Evolutionary conservation across 2,797 vertebrate species (phyloP).

Genomic region (Manis crassicaudata): DNA sequence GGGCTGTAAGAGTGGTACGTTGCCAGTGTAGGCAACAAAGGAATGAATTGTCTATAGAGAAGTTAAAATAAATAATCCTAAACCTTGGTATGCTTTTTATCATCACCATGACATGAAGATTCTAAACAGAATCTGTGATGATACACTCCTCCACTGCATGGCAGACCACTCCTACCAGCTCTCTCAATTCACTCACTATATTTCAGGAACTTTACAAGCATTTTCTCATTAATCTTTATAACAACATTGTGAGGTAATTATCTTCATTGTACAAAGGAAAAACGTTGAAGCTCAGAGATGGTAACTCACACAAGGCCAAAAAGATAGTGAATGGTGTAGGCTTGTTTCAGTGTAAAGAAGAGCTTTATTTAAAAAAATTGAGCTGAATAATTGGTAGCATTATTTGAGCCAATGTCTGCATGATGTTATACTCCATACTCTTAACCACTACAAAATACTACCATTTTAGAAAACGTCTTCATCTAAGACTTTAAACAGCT

Average conservation of each 20-base stretch:
- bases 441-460: background rate
- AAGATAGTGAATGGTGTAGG: background rate
- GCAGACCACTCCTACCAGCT: background rate
- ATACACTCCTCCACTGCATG: background rate
- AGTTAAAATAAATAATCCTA: slow-evolving; percentile 6
- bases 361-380: background rate
- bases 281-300: background rate
- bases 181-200: background rate
- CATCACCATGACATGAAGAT: background rate
- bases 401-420: background rate
- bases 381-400: background rate
- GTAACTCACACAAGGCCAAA: background rate
- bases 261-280: background rate
- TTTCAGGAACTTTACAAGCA: background rate
- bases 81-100: background rate
- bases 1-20: background rate
- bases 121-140: background rate
- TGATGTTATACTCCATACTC: background rate
- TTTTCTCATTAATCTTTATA: background rate
- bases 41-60: background rate
- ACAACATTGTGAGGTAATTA: background rate
- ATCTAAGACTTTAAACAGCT: background rate
- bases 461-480: background rate
- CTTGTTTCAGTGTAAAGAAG: background rate
- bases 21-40: background rate